Base-by-base conservation (phyloP, 2,797 vertebrate genomes). In the Urophycis tenuis region DNA sequence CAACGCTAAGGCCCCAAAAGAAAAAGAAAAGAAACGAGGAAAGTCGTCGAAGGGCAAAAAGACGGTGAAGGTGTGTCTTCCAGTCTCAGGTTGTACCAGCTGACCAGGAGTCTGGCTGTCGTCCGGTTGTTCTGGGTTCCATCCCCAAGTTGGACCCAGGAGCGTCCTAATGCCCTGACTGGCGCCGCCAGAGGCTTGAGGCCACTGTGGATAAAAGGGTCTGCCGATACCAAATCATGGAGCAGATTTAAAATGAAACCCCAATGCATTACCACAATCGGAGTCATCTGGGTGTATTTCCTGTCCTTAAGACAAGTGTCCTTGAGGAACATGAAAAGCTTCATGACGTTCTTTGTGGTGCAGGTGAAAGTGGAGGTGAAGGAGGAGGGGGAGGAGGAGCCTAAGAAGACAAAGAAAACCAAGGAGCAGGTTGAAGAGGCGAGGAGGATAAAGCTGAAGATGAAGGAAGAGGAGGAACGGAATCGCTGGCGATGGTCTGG, bases 401-500 rank as follows among this genome's bases (percentile, higher is more conserved):
- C 88, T 0, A 85, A 86, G 67, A 92, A 90, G 64, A 64, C 83
- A 10, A 93, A 88, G 79, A 92, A 34, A 90, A 92, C 83, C 8
- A 92, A 93, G 72, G 86, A 91, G 78, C 88, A 93, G 81, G 82
- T 83, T 6, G 86, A 87, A 69, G 92, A 90, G 2, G 83, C 88
- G 0, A 92, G 81, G 81, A 81, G 72, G 77, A 41, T 89, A 45
- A 93, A 95, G 86, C 85, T 91, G 32, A 91, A 94, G 85, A 78
- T 84, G 85, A 92, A 93, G 41, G 89, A 95, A 72, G 92, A 94
- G 74, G 93, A 94, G 85, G 89, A 93, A 77, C 79, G 87, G 81
- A 92, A 83, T 73, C 91, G 93, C 78, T 94, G 94, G 94, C 89
- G 93, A 92, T 95, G 92, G 94, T 95, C 87, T 84, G 35, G 81